phyloP scores from a whole-genome alignment of 2,888 invertebrate genomes.

The Chloroclysta siterata region DNA sequence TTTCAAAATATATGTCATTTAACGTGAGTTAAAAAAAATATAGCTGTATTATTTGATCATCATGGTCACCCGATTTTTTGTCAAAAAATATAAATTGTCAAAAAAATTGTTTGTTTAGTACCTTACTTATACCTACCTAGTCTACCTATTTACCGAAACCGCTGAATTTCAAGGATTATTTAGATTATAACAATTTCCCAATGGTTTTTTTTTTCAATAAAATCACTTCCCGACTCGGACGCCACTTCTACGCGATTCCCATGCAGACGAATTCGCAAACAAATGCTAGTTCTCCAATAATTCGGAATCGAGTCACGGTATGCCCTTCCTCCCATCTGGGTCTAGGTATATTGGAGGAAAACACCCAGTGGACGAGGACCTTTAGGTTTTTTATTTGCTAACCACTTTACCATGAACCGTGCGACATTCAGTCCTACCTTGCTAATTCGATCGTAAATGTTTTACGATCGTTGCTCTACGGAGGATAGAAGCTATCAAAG shows the following conservation, averaged over 20 bases:
- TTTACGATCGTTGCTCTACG: constrained; percentile 3
- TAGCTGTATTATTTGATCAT: too few relatives aligned
- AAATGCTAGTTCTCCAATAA: not conserved
- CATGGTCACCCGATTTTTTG: constrained; percentile 14
- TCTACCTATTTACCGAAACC: too few relatives aligned
- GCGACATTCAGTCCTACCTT: constrained; percentile 20
- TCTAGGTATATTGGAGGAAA: constrained; percentile 74
- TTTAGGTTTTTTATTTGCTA: constrained; percentile 23
- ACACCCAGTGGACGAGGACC: constrained; percentile 30
- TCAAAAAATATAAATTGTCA: not conserved
- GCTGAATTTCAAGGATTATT: too few relatives aligned
- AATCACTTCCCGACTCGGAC: too few relatives aligned
- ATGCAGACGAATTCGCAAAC: not conserved
- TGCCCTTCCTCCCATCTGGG: constrained; percentile 53
- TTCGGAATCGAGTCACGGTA: constrained; percentile 30
- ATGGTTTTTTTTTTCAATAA: too few relatives aligned
- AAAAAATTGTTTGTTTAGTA: too few relatives aligned
- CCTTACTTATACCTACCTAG: too few relatives aligned
- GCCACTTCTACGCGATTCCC: not conserved
- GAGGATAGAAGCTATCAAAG: not conserved
- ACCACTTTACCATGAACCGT: constrained; percentile 26
- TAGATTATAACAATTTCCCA: too few relatives aligned
- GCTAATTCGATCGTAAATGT: constrained; percentile 16
- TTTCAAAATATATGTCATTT: too few relatives aligned
- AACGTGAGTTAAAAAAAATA: too few relatives aligned